Percentiles rank a stretch among this genome's conserved stretches.
These are phyloP conservation scores for Cirrhinus molitorella DNA, from an alignment of 2,797 vertebrate species.

Conservation along the genomic window DNA sequence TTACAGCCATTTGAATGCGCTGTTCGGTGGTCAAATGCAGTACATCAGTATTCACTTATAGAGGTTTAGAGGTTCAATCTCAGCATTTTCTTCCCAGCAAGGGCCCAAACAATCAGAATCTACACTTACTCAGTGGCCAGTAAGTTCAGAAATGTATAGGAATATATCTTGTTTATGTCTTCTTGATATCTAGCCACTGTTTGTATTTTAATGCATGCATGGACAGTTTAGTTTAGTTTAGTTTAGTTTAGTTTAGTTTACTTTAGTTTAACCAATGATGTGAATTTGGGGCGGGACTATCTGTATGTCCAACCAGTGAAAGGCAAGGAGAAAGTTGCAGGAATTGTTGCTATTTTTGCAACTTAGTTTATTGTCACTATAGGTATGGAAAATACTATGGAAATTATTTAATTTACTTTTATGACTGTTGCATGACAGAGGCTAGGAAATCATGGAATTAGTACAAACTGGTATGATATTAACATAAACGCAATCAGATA, in stretches of 20 bases:
- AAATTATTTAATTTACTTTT: background rate
- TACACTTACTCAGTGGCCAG: background rate
- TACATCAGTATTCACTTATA: slow-evolving; percentile 12
- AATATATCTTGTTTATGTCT: no score
- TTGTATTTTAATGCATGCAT: no score
- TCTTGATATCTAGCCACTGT: no score
- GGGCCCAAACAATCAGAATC: background rate
- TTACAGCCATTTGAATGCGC: slow-evolving; percentile 12
- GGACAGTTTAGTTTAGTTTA: no score
- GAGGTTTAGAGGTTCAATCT: background rate
- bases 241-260: no score
- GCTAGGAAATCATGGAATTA: background rate
- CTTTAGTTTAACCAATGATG: no score
- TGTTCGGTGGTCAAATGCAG: background rate
- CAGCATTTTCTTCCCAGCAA: background rate
- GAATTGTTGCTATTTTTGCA: background rate
- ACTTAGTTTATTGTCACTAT: background rate
- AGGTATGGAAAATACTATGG: background rate
- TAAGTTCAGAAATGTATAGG: background rate
- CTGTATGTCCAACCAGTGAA: background rate
- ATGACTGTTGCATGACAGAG: background rate
- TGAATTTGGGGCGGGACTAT: no score
- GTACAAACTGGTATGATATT: background rate
- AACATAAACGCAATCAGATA: background rate
- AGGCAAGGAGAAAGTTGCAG: background rate